These are phyloP conservation scores for Hylomyscus alleni DNA, from an alignment of 2,797 vertebrate genomes.

Conservation along the genomic window DNA sequence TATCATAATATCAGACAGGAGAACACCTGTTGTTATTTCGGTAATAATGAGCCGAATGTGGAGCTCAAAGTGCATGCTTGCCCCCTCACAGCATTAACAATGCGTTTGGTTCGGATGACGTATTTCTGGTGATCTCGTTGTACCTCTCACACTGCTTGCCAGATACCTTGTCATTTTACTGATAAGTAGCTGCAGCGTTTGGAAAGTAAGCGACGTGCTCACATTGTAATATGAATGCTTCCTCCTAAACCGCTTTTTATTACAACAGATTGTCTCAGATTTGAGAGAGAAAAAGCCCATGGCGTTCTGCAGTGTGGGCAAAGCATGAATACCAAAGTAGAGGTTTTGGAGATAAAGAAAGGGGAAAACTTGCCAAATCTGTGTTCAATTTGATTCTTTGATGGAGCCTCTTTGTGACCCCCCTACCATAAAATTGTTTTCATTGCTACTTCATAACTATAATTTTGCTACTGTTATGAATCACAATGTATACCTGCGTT, in stretches of 20 bases:
- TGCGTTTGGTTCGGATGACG: background rate
- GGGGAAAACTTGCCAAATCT: background rate
- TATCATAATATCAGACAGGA: background rate
- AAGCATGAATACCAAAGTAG: background rate
- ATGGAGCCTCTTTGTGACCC: background rate
- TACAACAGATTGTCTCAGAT: background rate
- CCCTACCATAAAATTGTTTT: background rate
- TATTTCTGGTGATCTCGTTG: background rate
- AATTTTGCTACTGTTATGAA: background rate
- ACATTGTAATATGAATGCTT: background rate
- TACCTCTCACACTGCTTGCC: background rate
- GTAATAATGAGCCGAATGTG: background rate
- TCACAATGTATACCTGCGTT: background rate
- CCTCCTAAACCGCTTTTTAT: background rate
- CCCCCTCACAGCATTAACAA: background rate
- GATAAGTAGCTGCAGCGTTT: slow-evolving; percentile 4
- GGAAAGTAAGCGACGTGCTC: slow-evolving; percentile 30
- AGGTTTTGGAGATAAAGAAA: background rate
- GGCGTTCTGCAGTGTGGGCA: background rate
- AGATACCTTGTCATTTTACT: background rate
- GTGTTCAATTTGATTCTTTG: slow-evolving; percentile 17
- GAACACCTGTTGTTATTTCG: slow-evolving; percentile 4
- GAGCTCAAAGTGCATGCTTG: background rate
- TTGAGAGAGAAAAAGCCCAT: background rate
- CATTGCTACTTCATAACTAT: background rate